Conservation (phyloP, 2,888 invertebrate species). For the Tenthredo scrophulariae region DNA sequence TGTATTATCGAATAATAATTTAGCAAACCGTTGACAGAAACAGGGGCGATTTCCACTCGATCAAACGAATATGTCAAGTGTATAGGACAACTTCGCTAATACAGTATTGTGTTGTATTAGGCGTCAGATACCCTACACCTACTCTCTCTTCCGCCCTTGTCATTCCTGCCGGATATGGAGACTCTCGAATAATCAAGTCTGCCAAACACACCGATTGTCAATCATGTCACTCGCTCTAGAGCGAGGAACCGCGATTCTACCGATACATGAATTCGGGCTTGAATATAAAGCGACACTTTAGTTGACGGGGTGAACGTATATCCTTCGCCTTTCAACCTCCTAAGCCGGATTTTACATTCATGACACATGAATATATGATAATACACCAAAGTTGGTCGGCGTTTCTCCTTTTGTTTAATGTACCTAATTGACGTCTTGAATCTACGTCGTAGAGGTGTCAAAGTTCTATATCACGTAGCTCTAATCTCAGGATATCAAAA, state of each 20-base stretch:
- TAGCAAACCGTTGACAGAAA: conserved; percentile 13
- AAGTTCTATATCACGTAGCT: not conserved
- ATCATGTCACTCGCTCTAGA: conserved; percentile 44
- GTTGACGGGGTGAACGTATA: not conserved
- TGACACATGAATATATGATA: not conserved
- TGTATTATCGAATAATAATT: conserved; percentile 37
- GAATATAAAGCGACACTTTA: not conserved
- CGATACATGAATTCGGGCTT: conserved; percentile 3
- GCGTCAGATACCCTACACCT: not conserved
- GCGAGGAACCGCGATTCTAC: not conserved
- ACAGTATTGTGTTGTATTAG: conserved; percentile 42
- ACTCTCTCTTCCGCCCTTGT: conserved; percentile 29
- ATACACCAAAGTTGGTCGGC: not conserved
- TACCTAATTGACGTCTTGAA: not conserved
- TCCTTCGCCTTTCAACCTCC: not conserved
- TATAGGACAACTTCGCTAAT: conserved; percentile 42
- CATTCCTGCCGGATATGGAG: conserved; percentile 34
- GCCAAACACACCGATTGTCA: conserved; percentile 55
- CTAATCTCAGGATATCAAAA: not conserved
- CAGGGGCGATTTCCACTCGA: conserved; percentile 34
- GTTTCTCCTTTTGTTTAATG: not conserved
- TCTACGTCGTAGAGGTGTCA: not conserved
- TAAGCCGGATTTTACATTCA: not conserved
- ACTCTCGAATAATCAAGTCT: conserved; percentile 52
- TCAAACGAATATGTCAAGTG: conserved; percentile 42